These are phyloP conservation scores for Calliphora vicina DNA, from an alignment of 1,140 invertebrate genomes.

Conservation along the genomic window DNA sequence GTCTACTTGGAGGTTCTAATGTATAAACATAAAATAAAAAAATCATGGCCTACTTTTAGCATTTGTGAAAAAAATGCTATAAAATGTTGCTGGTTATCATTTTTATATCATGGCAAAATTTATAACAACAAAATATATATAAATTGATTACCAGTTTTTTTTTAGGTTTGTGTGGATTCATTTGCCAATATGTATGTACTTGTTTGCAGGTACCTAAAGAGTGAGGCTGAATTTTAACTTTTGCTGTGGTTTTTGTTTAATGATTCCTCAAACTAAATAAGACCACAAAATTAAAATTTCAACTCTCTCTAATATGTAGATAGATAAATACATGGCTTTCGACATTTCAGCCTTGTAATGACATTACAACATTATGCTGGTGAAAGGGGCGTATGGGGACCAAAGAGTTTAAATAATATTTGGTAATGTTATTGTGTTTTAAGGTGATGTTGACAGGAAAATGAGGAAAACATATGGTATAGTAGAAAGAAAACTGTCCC, in stretches of 20 bases:
- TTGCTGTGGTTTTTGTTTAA: neutral
- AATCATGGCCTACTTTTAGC: neutral
- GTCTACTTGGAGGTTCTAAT: neutral
- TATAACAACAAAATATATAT: too few relatives aligned
- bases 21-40: neutral
- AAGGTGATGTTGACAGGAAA: too few relatives aligned
- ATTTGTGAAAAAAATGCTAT: too few relatives aligned
- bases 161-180: too few relatives aligned
- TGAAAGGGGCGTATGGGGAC: neutral
- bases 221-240: neutral
- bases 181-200: too few relatives aligned
- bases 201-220: too few relatives aligned
- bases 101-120: neutral
- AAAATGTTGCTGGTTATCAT: neutral
- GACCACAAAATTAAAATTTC: neutral
- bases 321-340: neutral
- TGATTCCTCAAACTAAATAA: neutral
- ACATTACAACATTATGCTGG: neutral
- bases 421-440: too few relatives aligned
- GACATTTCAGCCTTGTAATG: neutral
- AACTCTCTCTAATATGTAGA: neutral
- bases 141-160: too few relatives aligned
- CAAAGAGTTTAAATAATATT: neutral
- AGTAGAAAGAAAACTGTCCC: too few relatives aligned
- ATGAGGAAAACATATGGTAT: too few relatives aligned